These are phyloP conservation scores for Pachycephala philippinensis DNA, from an alignment of 2,113 vertebrate genomes.

Conservation along the genomic window DNA sequence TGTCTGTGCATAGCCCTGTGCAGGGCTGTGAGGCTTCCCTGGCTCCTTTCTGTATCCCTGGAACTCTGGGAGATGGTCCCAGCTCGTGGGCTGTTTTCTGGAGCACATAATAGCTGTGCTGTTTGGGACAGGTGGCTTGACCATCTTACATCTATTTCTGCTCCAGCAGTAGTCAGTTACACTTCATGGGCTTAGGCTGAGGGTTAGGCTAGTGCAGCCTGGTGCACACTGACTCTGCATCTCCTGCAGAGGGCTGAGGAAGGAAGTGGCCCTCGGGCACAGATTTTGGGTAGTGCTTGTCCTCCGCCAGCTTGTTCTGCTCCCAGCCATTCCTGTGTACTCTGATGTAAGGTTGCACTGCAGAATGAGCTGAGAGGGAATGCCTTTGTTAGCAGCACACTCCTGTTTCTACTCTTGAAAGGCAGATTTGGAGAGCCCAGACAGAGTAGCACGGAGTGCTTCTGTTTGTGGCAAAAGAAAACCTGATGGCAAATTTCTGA, in stretches of 20 bases:
- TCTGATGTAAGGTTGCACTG: background rate
- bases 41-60: background rate
- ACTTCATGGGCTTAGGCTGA: background rate
- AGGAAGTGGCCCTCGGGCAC: background rate
- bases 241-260: background rate
- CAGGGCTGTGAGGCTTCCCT: background rate
- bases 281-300: background rate
- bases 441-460: background rate
- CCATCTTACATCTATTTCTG: background rate
- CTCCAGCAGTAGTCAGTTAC: background rate
- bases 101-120: background rate
- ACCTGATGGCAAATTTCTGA: background rate
- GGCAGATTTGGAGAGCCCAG: background rate
- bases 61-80: background rate
- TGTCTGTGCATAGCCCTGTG: accelerated
- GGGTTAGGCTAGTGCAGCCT: accelerated
- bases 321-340: background rate
- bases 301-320: background rate
- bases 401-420: background rate
- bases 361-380: background rate
- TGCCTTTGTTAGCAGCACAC: background rate
- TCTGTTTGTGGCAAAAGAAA: background rate
- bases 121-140: background rate
- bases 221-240: accelerated
- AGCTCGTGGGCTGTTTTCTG: background rate